Percentiles rank a stretch among this genome's conserved stretches.
Conservation (phyloP, 92 coral and sea anemone genomes). For the Blastomussa wellsi region DNA sequence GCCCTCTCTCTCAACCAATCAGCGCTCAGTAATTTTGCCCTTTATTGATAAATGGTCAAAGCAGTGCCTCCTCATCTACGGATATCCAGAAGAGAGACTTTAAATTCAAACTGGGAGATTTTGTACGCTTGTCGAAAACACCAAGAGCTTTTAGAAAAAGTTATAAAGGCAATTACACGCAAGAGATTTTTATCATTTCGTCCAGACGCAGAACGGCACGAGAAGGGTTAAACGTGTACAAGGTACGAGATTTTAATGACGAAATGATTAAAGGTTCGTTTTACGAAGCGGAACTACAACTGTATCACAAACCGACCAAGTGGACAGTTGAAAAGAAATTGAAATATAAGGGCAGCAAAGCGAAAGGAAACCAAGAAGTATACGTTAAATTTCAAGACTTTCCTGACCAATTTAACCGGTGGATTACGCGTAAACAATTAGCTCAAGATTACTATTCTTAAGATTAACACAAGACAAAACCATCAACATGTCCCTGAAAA, state of each 20-base stretch:
- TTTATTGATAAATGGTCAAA: too few species aligned
- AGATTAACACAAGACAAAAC: neutral
- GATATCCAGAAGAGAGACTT: neutral
- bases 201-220: slow-evolving; percentile 3
- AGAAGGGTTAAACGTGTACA: slow-evolving; percentile 6
- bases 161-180: slow-evolving; percentile 21
- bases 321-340: slow-evolving; percentile 10
- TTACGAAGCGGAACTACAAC: neutral
- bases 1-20: too few species aligned
- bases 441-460: neutral
- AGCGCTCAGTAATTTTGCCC: too few species aligned
- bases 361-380: neutral
- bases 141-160: slow-evolving; percentile 8
- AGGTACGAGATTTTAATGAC: neutral
- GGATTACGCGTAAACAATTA: neutral
- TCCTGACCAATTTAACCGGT: slow-evolving; percentile 1
- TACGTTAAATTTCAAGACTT: slow-evolving; percentile 10
- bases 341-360: slow-evolving; percentile 1
- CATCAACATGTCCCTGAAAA: neutral
- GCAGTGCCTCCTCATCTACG: neutral
- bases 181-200: slow-evolving; percentile 12
- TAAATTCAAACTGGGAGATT: neutral
- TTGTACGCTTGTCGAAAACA: slow-evolving; percentile 6
- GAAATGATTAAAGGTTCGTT: neutral
- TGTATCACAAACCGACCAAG: neutral